phyloP scores from a whole-genome alignment of 2,888 invertebrate genomes.

The Pseudococcus viburni region DNA sequence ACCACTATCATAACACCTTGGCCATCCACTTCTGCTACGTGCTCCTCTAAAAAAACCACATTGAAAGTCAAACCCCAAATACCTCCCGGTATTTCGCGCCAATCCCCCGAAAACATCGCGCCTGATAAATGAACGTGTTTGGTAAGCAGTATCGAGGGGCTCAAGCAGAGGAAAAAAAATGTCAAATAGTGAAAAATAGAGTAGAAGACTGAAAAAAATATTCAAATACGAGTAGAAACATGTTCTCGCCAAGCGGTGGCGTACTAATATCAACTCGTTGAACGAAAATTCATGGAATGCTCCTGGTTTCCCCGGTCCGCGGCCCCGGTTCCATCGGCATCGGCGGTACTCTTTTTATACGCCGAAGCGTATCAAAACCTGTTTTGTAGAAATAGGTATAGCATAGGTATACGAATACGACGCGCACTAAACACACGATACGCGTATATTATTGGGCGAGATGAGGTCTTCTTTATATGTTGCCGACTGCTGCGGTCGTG shows the following conservation, averaged over 20 bases:
- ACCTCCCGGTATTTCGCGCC: not conserved
- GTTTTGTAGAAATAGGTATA: conserved; percentile 51
- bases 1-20: not conserved
- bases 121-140: conserved; percentile 12
- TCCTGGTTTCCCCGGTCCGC: conserved; percentile 28
- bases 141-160: not conserved
- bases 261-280: conserved; percentile 49
- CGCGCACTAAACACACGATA: not conserved
- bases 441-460: not conserved
- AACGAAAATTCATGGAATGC: conserved; percentile 56
- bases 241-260: conserved; percentile 44
- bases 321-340: conserved; percentile 12
- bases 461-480: not conserved
- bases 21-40: not conserved
- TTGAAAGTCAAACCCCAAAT: not conserved
- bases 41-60: not conserved
- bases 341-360: conserved; percentile 43
- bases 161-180: not conserved
- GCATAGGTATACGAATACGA: not conserved
- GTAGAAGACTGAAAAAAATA: not conserved
- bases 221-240: conserved; percentile 27
- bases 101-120: not conserved
- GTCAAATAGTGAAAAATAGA: not conserved
- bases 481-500: not conserved
- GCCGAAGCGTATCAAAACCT: conserved; percentile 54